Evolutionary conservation across 2,113 vertebrate genomes (phyloP), one percentile per base, ranked within the genome.

Genomic region (Bubo bubo): DNA sequence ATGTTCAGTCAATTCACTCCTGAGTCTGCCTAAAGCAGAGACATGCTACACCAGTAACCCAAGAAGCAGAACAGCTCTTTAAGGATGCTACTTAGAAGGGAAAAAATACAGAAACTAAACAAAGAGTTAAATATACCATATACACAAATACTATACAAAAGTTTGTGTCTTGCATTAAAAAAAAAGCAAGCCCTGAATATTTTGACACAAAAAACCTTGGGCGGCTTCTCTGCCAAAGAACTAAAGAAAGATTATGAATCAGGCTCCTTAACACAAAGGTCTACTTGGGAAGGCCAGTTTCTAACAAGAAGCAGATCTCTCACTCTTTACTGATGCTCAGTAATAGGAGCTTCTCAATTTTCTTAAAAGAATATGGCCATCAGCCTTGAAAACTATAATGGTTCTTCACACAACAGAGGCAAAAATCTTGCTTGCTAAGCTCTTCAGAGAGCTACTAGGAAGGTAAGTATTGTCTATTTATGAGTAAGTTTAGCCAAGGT

Each of bases 251-350:
- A 79, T 37, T 70, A 93, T 14, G 53, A 87, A 91, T 94, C 41
- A 47, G 58, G 84, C 77, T 87, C 28, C 60, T 93, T 76, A 82
- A 76, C 74, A 91, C 75, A 87, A 94, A 94, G 50, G 41, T 83
- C 60, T 93, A 11, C 53, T 70, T 75, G 62, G 71, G 53, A 95
- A 96, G 74, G 49, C 86, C 49, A 70, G 58, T 82, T 85, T 72
- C 73, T 87, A 94, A 93, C 66, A 91, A 92, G 83, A 74, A 89
- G 45, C 84, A 94, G 77, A 91, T 85, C 70, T 93, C 89, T 76
- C 32, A 22, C 73, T 85, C 80, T 79, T 53, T 12, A 11, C 71
- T 96, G 89, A 94, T 87, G 80, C 73, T 93, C 0, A 0, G 58
- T 85, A 94, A 94, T 41, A 94, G 41, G 24, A 96, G 35, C 80